Evolutionary conservation across 2,113 vertebrate species (phyloP), one percentile per base, ranked within the genome.

Genomic region (Sinocyclocheilus anshuiensis): DNA sequence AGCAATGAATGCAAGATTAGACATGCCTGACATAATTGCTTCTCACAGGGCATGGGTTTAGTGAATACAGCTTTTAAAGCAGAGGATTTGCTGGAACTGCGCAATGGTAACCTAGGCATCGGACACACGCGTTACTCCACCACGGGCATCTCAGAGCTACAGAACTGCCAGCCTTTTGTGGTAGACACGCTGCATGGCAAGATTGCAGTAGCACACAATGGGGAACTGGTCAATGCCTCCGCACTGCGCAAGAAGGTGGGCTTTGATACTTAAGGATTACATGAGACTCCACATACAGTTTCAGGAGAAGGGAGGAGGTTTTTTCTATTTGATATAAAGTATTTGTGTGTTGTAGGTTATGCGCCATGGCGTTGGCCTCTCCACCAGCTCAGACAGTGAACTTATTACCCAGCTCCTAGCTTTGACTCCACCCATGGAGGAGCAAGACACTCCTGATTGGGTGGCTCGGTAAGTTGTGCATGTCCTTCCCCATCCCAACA

Each of bases 111-210:
- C 92, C 95, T 99, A 1, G 98, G 98, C 59, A 99, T 99, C 72
- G 97, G 97, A 29, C 98, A 99, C 93, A 99, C 97, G 0, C 96
- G 98, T 72, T 99, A 99, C 22, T 98, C 98, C 77, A 99, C 98
- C 1, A 97, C 97, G 0, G 98, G 98, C 67, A 96, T 95, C 83
- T 98, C 97, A 1, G 98, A 98, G 90, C 94, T 99, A 91, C 97
- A 98, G 94, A 99, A 99, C 91, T 99, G 98, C 91, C 98, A 99
- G 91, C 98, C 98, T 9, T 99, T 99, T 88, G 97, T 99, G 3
- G 98, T 99, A 82, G 98, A 99, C 87, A 99, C 97, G 0, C 96
- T 99, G 86, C 98, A 98, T 11, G 98, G 98, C 80, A 96, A 96
- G 94, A 99, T 99, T 0, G 98, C 97, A 4, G 97, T 99, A 29